Percentiles rank a stretch among this genome's conserved stretches.
phyloP scores from a whole-genome alignment of 1,140 invertebrate species.

The Chironomus tepperi region DNA sequence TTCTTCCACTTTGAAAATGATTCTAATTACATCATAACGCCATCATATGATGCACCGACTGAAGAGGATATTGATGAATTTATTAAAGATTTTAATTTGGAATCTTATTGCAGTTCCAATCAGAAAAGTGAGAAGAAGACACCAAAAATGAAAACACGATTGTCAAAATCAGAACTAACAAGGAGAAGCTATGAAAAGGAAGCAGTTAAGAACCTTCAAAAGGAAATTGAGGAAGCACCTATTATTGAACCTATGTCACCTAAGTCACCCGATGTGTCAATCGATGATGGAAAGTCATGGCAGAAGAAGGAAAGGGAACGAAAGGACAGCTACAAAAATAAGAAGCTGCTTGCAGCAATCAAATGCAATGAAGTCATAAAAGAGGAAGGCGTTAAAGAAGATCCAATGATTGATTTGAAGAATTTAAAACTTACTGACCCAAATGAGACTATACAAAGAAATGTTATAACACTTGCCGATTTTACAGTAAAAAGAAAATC shows the following conservation, averaged over 20 bases:
- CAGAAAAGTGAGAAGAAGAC: conserved; percentile 21
- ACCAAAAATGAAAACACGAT: not conserved
- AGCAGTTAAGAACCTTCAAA: conserved; percentile 32
- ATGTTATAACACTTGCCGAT: not conserved
- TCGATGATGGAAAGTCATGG: conserved; percentile 24
- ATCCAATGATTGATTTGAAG: conserved; percentile 24
- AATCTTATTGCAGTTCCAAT: conserved; percentile 16
- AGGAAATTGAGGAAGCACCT: conserved; percentile 32
- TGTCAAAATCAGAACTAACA: conserved; percentile 22
- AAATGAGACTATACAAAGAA: conserved; percentile 25
- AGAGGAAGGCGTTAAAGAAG: conserved; percentile 31
- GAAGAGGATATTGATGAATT: conserved; percentile 44
- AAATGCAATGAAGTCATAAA: conserved; percentile 38
- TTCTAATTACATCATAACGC: conserved; percentile 46
- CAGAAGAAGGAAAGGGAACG: conserved; percentile 31
- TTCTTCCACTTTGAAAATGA: conserved; percentile 36
- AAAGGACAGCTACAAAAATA: conserved; percentile 34
- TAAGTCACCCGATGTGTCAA: conserved; percentile 27
- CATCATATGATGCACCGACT: conserved; percentile 44
- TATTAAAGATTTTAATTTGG: conserved; percentile 39
- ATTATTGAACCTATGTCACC: not conserved
- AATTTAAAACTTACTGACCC: not conserved
- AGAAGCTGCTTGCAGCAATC: conserved; percentile 34
- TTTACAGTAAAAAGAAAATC: not conserved
- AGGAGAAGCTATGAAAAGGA: conserved; percentile 35